Conservation (phyloP, 35 echinoderm and acorn worm genomes). For the Apostichopus californicus region DNA sequence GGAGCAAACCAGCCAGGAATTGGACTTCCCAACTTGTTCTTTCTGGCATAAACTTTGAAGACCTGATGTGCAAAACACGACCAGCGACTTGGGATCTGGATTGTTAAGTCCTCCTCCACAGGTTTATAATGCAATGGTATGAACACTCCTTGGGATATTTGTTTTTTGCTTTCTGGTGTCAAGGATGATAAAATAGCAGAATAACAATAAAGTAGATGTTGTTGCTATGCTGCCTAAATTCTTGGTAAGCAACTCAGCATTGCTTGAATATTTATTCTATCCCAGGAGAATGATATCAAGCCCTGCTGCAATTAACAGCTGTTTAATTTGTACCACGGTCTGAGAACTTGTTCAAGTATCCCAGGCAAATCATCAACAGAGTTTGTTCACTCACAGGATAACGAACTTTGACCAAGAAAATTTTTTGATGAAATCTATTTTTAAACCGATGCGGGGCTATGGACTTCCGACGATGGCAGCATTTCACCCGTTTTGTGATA, state of each 20-base stretch:
- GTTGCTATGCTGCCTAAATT: neutral
- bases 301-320: neutral
- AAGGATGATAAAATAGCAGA: neutral
- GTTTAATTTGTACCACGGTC: neutral
- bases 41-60: too few species aligned
- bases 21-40: too few species aligned
- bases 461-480: too few species aligned
- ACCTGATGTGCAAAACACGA: too few species aligned
- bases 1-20: too few species aligned
- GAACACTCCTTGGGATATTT: too few species aligned
- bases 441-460: too few species aligned
- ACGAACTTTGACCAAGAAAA: neutral
- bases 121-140: too few species aligned
- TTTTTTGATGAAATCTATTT: neutral
- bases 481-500: too few species aligned
- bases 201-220: neutral
- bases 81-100: too few species aligned
- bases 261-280: slow-evolving; percentile 1
- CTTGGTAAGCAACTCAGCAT: neutral
- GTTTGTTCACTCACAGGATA: neutral
- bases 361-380: neutral
- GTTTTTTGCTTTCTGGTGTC: too few species aligned
- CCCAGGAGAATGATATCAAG: neutral
- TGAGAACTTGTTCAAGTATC: neutral
- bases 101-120: too few species aligned